Evolutionary conservation across 1,140 invertebrate species (phyloP), one percentile per base, ranked within the genome.

Genomic region (Magallana gigas): DNA sequence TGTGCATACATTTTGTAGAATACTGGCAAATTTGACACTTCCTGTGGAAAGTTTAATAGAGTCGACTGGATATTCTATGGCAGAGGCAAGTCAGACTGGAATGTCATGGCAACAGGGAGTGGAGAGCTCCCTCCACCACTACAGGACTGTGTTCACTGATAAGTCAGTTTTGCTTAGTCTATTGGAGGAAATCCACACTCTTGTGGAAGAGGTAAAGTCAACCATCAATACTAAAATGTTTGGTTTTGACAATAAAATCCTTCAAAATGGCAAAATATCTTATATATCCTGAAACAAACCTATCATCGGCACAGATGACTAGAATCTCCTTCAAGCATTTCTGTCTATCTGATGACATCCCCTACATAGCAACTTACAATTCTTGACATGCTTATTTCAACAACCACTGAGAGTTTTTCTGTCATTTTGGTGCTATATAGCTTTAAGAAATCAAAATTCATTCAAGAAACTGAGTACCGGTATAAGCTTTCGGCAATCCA

Each of bases 11-110:
- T 48, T 81, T 76, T 58, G 1, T 83, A 91, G 91, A 48, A 81
- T 92, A 29, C 85, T 92, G 84, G 85, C 88, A 8, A 88, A 90
- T 59, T 60, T 92, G 81, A 90, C 90, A 1, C 90, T 90, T 83
- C 90, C 91, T 2, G 71, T 89, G 12, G 91, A 91, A 16, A 87
- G 89, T 60, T 85, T 90, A 12, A 60, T 91, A 6, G 85, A 89
- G 57, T 80, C 85, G 11, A 18, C 81, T 14, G 81, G 48, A 56
- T 83, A 83, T 23, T 58, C 56, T 8, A 29, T 84, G 18, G 80
- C 62, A 57, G 57, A 71, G 59, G 62, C 87, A 9, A 36, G 18
- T 14, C 57, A 64, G 36, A n/a, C 88, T 56, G 81, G 36, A 7
- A 23, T 88, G 59, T 85, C 80, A 57, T 88, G 88, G 85, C 64